Evolutionary conservation across 2,888 invertebrate genomes (phyloP).

Genomic region (Eupithecia centaureata): DNA sequence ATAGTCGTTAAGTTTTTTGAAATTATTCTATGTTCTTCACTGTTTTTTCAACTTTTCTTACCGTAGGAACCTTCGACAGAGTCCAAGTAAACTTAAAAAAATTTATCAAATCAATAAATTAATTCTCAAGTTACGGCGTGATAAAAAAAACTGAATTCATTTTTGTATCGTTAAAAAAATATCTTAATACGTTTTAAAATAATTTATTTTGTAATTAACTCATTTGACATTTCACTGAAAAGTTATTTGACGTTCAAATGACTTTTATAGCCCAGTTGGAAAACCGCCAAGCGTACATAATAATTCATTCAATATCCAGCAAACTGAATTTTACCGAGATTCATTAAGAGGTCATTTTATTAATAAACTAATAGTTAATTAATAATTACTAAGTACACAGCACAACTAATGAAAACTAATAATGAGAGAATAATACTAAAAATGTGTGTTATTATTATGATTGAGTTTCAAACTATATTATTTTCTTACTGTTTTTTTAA

Average conservation of each 20-base stretch:
- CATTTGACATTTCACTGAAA: conserved; percentile 23
- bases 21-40: too few species aligned
- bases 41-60: too few species aligned
- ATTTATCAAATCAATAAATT: too few species aligned
- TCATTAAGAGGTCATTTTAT: conserved; percentile 50
- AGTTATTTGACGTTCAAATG: conserved; percentile 31
- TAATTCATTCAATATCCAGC: conserved; percentile 73
- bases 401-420: conserved; percentile 81
- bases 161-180: too few species aligned
- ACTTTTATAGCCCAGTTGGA: conserved; percentile 51
- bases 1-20: neutral
- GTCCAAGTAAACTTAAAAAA: too few species aligned
- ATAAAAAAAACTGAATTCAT: too few species aligned
- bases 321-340: conserved; percentile 79
- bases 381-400: conserved; percentile 74
- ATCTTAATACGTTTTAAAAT: neutral
- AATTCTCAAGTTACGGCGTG: too few species aligned
- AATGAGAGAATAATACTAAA: conserved; percentile 72
- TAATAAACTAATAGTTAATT: conserved; percentile 54
- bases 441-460: conserved; percentile 54
- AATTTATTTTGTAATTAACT: conserved; percentile 10
- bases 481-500: neutral
- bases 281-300: conserved; percentile 57
- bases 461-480: conserved; percentile 58
- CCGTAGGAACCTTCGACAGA: too few species aligned